Base-by-base conservation (phyloP, 2,797 vertebrate species). In the Miichthys miiuy region DNA sequence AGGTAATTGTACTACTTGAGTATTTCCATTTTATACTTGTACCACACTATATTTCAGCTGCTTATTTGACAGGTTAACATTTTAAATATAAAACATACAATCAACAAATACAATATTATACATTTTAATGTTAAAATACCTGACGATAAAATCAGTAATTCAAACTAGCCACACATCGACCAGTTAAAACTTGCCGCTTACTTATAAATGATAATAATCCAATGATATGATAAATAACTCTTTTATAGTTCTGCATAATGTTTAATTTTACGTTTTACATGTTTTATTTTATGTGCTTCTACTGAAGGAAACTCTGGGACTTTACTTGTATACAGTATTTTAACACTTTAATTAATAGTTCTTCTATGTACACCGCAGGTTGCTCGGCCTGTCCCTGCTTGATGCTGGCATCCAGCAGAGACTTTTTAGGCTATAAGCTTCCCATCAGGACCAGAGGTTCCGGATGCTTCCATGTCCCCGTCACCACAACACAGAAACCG, bases 331-430 rank as follows among this genome's bases (percentile, higher is more conserved):
- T 7, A 1, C 9, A 50, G 10, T 30, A 18, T 66, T 52, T 57
- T 8, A 20, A n/a, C n/a, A 8, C n/a, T 2, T 17, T 44, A 10
- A 7, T 10, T 42, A 41, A 5, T 2, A n/a, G 38, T 48, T 47
- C 11, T 54, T 46, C 17, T 30, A 5, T 55, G 20, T 48, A 57
- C 18, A 54, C 5, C 16, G 4, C 20, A 52, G 27, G 5, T 9
- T 52, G n/a, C 18, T 27, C 0, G 0, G 13, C 7, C 64, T 1
- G 0, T 60, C 63, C 6, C 64, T 42, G 55, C 61, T 73, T 62
- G 81, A 57, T 75, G 65, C 75, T 42, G 44, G 60, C 51, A 51
- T 77, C 85, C 73, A n/a, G 56, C 73, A 69, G 87, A 46, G 75
- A 47, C 30, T 54, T n/a, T 38, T 48, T 25, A 57, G 69, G 27